phyloP scores from a whole-genome alignment of 2,888 invertebrate genomes.

The Xestoiulus laeticollis region DNA sequence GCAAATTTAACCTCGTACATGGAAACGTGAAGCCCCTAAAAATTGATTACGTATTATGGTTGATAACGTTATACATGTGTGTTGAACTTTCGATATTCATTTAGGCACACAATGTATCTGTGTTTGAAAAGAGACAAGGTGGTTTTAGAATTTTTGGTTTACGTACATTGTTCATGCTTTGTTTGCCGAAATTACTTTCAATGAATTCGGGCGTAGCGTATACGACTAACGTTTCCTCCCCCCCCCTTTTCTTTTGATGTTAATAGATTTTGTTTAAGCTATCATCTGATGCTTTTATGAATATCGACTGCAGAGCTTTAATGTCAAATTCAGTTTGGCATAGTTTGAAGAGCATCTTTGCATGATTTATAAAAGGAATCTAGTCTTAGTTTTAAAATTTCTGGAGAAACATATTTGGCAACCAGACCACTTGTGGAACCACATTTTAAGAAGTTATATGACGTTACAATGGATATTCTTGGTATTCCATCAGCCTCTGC shows the following conservation, averaged over 20 bases:
- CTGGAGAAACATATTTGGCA: too few relatives aligned
- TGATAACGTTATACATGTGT: slow-evolving; percentile 2
- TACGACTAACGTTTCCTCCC: too few relatives aligned
- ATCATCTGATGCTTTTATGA: neutral
- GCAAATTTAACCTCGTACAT: neutral
- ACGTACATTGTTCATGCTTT: neutral
- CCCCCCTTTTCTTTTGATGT: neutral
- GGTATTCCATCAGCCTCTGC: too few relatives aligned
- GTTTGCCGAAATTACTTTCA: neutral
- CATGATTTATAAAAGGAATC: too few relatives aligned
- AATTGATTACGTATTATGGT: neutral
- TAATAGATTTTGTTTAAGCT: neutral
- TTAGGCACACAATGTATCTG: neutral
- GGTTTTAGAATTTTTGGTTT: neutral
- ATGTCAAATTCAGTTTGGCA: neutral
- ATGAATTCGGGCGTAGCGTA: neutral
- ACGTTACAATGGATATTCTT: too few relatives aligned
- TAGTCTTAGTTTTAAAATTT: too few relatives aligned
- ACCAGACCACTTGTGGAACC: too few relatives aligned
- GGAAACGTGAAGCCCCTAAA: slow-evolving; percentile 14
- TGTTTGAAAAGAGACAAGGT: slow-evolving; percentile 6
- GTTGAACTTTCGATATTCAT: slow-evolving; percentile 27
- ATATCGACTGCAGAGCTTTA: neutral
- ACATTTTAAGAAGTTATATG: too few relatives aligned
- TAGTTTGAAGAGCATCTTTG: neutral